A percentile compares a stretch with the other conserved stretches of the same genome.
Evolutionary conservation across 2,888 invertebrate genomes (phyloP).

Genomic region (Chrysotoxum bicinctum): DNA sequence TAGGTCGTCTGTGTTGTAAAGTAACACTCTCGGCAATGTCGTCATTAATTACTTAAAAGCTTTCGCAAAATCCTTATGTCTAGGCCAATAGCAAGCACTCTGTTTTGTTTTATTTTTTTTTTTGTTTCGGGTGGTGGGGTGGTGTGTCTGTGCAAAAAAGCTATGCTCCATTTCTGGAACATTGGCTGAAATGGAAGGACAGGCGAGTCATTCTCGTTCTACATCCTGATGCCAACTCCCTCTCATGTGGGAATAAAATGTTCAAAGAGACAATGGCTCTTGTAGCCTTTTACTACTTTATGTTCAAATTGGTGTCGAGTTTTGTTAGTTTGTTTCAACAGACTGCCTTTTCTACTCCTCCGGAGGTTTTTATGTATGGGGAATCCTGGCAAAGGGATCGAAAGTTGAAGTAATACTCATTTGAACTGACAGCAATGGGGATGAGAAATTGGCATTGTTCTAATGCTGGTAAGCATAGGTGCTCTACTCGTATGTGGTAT

Average conservation of each 20-base stretch:
- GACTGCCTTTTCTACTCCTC: conserved; percentile 27
- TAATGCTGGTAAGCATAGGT: not conserved
- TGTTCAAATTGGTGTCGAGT: conserved; percentile 52
- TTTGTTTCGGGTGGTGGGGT: no score
- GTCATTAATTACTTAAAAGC: conserved; percentile 70
- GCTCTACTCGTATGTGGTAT: not conserved
- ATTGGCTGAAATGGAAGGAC: conserved; percentile 4
- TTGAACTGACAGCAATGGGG: not conserved
- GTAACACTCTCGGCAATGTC: conserved; percentile 42
- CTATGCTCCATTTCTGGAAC: not conserved
- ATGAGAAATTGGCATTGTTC: conserved; percentile 19
- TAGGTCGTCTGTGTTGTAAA: conserved; percentile 7
- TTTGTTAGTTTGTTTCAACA: conserved; percentile 51
- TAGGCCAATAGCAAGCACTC: conserved; percentile 27
- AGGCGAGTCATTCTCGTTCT: not conserved
- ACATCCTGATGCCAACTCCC: not conserved
- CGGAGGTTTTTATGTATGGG: conserved; percentile 19
- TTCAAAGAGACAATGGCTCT: conserved; percentile 48
- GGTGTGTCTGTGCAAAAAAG: not conserved
- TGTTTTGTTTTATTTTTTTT: conserved; percentile 4
- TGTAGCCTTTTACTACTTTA: conserved; percentile 57
- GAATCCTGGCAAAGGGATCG: conserved; percentile 45
- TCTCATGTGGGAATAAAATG: conserved; percentile 3
- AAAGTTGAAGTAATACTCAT: conserved; percentile 45
- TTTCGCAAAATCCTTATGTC: conserved; percentile 58